phyloP scores from a whole-genome alignment of 2,113 vertebrate species.

The Chlamydotis undulata region DNA sequence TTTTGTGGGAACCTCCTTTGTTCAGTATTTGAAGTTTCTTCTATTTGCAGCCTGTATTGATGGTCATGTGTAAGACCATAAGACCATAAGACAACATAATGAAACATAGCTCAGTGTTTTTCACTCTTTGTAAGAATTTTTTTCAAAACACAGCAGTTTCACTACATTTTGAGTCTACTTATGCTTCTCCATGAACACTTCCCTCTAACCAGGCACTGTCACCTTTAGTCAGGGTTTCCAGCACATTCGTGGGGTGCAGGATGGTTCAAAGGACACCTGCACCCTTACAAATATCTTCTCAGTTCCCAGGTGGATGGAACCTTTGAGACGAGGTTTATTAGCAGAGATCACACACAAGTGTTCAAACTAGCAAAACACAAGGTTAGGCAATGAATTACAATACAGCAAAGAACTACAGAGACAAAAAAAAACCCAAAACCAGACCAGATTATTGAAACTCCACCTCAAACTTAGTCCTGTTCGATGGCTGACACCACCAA shows the following conservation, averaged over 20 bases:
- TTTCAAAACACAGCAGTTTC: neutral
- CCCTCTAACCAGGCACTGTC: neutral
- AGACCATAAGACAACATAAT: neutral
- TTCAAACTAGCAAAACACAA: neutral
- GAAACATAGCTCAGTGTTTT: neutral
- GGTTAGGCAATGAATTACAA: neutral
- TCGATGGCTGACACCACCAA: accelerated
- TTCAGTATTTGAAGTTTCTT: neutral
- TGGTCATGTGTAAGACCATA: neutral
- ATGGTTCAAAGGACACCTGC: neutral
- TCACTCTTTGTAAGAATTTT: neutral
- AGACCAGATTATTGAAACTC: neutral
- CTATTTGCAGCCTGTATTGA: neutral
- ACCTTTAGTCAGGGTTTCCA: neutral
- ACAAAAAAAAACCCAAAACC: neutral
- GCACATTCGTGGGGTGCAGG: neutral
- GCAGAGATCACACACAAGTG: neutral
- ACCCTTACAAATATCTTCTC: neutral
- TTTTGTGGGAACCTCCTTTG: neutral
- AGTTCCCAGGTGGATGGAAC: neutral
- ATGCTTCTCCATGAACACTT: neutral
- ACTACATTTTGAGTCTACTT: neutral
- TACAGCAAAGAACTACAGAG: neutral
- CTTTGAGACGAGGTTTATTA: neutral
- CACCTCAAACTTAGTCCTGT: neutral